Evolutionary conservation across 1,140 invertebrate genomes (phyloP).

Genomic region (Megalopta genalis): DNA sequence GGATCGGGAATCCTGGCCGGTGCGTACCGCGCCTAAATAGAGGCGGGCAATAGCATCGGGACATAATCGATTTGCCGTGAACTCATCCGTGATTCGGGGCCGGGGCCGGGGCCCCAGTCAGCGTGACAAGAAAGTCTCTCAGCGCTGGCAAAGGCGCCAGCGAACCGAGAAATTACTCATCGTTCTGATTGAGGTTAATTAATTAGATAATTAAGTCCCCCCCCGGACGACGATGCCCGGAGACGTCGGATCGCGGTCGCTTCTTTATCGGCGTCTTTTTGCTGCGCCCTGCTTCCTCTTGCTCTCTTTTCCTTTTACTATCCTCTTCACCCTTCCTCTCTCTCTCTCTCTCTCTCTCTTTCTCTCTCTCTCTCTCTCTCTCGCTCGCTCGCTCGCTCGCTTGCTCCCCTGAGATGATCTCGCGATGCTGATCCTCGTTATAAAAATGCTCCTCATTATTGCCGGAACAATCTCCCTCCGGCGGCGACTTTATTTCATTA

Average conservation of each 20-base stretch:
- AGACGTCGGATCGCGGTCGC: constrained; percentile 7
- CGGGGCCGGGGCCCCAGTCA: constrained; percentile 73
- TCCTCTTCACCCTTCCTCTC: not conserved
- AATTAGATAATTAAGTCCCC: constrained; percentile 81
- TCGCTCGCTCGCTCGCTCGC: not conserved
- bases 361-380: not conserved
- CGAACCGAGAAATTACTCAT: constrained; percentile 81
- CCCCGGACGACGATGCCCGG: constrained; percentile 36
- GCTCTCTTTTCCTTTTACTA: not conserved
- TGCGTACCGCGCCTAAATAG: constrained; percentile 29
- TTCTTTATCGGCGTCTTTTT: not conserved
- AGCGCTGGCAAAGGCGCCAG: constrained; percentile 76
- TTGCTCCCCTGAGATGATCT: constrained; percentile 38
- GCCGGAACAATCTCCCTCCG: constrained; percentile 25
- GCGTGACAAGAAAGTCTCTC: constrained; percentile 80
- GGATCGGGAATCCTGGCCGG: constrained; percentile 55
- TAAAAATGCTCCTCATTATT: constrained; percentile 61
- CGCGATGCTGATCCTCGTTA: constrained; percentile 56
- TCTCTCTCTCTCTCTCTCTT: not conserved
- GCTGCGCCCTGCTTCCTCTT: not conserved
- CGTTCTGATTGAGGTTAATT: constrained; percentile 81
- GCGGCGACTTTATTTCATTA: constrained; percentile 51
- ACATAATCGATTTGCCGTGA: constrained; percentile 80
- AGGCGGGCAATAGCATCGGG: constrained; percentile 63
- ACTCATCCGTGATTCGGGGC: constrained; percentile 79